Conservation (phyloP, 2,797 vertebrate genomes). For the Tapirus indicus region DNA sequence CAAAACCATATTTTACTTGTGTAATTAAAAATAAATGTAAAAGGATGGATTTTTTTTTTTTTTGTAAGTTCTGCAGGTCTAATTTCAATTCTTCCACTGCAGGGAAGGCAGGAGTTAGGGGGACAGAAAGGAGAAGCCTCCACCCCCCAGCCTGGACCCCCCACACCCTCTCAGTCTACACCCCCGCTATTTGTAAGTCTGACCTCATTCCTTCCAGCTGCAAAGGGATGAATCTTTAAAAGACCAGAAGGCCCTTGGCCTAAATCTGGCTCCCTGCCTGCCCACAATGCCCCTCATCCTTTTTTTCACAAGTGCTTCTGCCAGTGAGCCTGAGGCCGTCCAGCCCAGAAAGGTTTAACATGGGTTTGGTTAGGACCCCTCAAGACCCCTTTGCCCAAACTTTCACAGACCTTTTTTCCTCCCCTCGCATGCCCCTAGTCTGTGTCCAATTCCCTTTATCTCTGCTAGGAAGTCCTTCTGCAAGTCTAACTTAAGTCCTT, state of each 20-base stretch:
- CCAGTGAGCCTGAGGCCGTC: neutral
- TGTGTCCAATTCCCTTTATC: neutral
- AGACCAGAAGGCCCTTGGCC: conserved; percentile 25
- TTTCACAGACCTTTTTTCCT: neutral
- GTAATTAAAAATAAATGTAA: conserved; percentile 41
- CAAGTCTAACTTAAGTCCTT: conserved; percentile 65
- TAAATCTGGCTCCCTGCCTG: neutral
- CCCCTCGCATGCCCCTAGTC: neutral
- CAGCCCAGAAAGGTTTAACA: neutral
- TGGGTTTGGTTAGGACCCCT: neutral
- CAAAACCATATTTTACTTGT: conserved; percentile 25
- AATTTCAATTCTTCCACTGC: neutral
- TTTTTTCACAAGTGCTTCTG: neutral
- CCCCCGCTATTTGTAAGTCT: neutral
- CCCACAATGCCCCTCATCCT: neutral
- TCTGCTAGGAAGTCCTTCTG: conserved; percentile 49
- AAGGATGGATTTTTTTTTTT: neutral
- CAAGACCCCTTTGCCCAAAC: neutral
- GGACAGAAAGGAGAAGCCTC: neutral
- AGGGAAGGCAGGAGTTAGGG: neutral
- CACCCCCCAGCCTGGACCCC: neutral
- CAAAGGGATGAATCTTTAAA: conserved; percentile 38
- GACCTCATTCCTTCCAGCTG: conserved; percentile 53
- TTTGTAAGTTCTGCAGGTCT: neutral
- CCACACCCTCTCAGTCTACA: neutral